Evolutionary conservation across 2,797 vertebrate species (phyloP).

Genomic region (Microhierax caerulescens): DNA sequence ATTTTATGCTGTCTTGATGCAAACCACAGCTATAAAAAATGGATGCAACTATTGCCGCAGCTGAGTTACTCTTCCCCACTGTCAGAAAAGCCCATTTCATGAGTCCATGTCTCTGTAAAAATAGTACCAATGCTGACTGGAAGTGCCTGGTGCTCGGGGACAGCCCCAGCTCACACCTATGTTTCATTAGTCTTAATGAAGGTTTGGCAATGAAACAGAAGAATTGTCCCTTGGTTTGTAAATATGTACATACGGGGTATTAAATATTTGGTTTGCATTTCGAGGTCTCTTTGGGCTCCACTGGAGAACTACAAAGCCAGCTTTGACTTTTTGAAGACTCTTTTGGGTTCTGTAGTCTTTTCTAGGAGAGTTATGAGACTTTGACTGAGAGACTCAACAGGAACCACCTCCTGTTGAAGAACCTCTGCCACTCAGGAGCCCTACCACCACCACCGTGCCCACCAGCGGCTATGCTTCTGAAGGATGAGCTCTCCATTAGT

Average conservation of each 20-base stretch:
- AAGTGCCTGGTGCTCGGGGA: not conserved
- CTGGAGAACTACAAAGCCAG: not conserved
- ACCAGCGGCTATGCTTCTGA: not conserved
- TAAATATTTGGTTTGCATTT: not conserved
- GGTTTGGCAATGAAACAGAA: not conserved
- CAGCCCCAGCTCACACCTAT: not conserved
- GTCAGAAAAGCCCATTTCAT: not conserved
- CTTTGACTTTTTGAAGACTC: not conserved
- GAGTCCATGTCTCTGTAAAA: not conserved
- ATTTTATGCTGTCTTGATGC: not conserved
- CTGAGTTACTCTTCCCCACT: not conserved
- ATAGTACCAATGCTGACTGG: not conserved
- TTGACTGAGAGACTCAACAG: not conserved
- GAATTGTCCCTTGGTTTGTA: not conserved
- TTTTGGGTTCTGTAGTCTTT: not conserved
- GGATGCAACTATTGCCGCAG: not conserved
- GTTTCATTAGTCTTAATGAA: not conserved
- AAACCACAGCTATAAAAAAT: not conserved
- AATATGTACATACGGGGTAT: not conserved
- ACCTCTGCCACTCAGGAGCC: not conserved
- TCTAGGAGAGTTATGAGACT: not conserved
- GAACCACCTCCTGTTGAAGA: not conserved
- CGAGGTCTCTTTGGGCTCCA: not conserved
- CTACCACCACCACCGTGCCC: not conserved
- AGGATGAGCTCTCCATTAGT: not conserved